Conservation (phyloP, 23 tunicate genomes). For the Ascidia mentula region DNA sequence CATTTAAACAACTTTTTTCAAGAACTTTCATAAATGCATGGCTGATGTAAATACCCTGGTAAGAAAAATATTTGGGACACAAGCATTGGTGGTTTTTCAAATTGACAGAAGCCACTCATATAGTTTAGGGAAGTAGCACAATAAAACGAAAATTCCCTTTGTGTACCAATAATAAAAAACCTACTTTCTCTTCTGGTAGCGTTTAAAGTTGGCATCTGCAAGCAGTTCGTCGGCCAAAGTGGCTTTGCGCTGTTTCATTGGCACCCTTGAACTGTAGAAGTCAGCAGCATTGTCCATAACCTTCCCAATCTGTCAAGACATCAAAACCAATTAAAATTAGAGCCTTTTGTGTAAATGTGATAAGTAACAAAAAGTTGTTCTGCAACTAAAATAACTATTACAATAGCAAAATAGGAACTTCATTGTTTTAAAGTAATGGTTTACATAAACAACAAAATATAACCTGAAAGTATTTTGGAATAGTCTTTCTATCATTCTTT, state of each 20-base stretch:
- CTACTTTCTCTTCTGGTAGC: slow-evolving; percentile 65
- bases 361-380: no score
- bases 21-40: no score
- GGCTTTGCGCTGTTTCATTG: slow-evolving; percentile 72
- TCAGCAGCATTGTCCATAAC: slow-evolving; percentile 81
- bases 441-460: not conserved
- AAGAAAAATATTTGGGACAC: not conserved
- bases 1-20: no score
- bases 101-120: no score
- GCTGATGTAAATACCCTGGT: not conserved
- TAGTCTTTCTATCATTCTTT: slow-evolving; percentile 57
- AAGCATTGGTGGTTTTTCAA: no score
- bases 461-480: slow-evolving; percentile 75
- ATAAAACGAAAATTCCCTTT: no score
- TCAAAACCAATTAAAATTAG: not conserved
- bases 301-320: slow-evolving; percentile 43
- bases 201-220: slow-evolving; percentile 68
- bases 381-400: no score
- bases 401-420: no score
- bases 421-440: no score
- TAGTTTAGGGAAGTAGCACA: no score
- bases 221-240: slow-evolving; percentile 74
- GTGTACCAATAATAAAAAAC: no score
- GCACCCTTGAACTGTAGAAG: slow-evolving; percentile 72
- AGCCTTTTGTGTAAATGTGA: no score